Percentiles rank a stretch among this genome's conserved stretches.
These are phyloP conservation scores for Mola mola DNA, from an alignment of 2,113 vertebrate genomes.

Conservation along the genomic window DNA sequence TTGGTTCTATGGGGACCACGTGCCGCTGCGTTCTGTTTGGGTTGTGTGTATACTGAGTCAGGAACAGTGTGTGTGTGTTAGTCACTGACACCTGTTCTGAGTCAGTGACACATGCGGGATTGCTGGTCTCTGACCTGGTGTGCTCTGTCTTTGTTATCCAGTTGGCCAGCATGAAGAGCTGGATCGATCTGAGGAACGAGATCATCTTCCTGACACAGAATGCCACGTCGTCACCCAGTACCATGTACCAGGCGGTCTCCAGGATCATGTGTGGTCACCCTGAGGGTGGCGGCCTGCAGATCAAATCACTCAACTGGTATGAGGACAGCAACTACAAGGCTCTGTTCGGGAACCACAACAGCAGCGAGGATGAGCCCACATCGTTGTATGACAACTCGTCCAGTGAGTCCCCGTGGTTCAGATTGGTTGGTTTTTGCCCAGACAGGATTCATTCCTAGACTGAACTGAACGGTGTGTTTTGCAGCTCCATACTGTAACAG, in stretches of 20 bases:
- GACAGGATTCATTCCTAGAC: neutral
- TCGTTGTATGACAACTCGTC: slow-evolving; percentile 81
- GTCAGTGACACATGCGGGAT: too few relatives aligned
- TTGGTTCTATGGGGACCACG: too few relatives aligned
- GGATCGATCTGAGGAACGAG: slow-evolving; percentile 93
- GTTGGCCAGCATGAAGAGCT: slow-evolving; percentile 88
- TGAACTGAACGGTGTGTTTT: slow-evolving; percentile 6
- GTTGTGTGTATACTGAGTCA: too few relatives aligned
- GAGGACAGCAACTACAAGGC: slow-evolving; percentile 99
- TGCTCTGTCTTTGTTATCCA: neutral
- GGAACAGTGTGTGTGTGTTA: too few relatives aligned
- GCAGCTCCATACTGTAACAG: slow-evolving; percentile 95
- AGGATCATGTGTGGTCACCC: slow-evolving; percentile 95
- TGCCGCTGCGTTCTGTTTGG: too few relatives aligned
- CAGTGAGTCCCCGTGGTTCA: slow-evolving; percentile 59
- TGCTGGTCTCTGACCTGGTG: neutral
- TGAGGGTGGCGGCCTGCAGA: slow-evolving; percentile 94
- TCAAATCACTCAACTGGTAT: slow-evolving; percentile 98
- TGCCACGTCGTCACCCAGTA: slow-evolving; percentile 84
- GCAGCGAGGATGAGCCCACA: slow-evolving; percentile 86
- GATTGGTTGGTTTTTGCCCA: neutral
- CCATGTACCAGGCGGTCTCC: slow-evolving; percentile 93
- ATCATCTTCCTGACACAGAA: slow-evolving; percentile 89
- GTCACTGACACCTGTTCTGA: too few relatives aligned
- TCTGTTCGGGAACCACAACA: slow-evolving; percentile 87